phyloP scores from a whole-genome alignment of 2,113 vertebrate genomes.

The Diadophis punctatus region DNA sequence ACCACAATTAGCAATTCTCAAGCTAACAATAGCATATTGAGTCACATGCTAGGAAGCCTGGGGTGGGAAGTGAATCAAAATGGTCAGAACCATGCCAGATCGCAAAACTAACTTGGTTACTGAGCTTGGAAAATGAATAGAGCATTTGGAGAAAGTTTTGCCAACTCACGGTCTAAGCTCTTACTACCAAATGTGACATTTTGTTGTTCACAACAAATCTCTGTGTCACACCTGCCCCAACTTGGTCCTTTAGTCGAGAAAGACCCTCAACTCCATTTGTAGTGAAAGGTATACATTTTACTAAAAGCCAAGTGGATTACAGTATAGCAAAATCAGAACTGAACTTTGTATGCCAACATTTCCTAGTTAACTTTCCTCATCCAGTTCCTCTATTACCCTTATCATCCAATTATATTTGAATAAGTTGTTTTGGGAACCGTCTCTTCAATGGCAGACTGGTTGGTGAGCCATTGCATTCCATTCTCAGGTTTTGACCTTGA shows the following conservation, averaged over 20 bases:
- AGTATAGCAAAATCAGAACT: background rate
- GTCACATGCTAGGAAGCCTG: conserved; percentile 50
- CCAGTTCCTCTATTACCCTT: background rate
- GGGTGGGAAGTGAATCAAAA: conserved; percentile 60
- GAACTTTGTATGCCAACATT: background rate
- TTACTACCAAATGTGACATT: conserved; percentile 59
- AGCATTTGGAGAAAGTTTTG: conserved; percentile 11
- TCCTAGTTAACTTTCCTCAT: background rate
- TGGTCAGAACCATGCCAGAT: conserved; percentile 57
- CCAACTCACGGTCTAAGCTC: conserved; percentile 57
- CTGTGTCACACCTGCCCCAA: background rate
- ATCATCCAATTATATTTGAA: background rate
- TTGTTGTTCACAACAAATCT: background rate
- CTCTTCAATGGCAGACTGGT: background rate
- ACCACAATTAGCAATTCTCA: conserved; percentile 57
- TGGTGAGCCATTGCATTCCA: background rate
- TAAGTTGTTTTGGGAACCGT: background rate
- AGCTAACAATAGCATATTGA: conserved; percentile 61
- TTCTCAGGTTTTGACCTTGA: background rate
- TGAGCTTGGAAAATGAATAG: conserved; percentile 39
- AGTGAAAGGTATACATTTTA: background rate
- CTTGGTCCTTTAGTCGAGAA: background rate
- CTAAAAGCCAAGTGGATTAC: background rate
- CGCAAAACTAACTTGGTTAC: conserved; percentile 64
- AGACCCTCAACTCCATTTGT: background rate